Percentiles rank a stretch among this genome's conserved stretches.
Evolutionary conservation across 2,888 invertebrate species (phyloP).

Genomic region (Mimumesa dahlbomi): DNA sequence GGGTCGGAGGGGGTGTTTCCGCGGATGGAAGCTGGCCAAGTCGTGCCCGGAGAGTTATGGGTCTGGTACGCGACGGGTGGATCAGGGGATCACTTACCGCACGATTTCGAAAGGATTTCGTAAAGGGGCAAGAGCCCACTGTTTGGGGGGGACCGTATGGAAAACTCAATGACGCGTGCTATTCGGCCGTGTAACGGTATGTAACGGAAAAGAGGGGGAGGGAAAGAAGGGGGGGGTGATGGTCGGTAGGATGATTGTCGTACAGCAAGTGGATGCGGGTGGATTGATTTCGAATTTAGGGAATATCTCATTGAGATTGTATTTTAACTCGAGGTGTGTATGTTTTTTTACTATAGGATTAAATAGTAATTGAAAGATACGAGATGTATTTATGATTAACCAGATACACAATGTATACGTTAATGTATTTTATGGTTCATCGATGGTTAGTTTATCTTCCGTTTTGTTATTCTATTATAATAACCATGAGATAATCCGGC

Average conservation of each 20-base stretch:
- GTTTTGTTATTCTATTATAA: conserved; percentile 29
- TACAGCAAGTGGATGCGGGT: conserved; percentile 7
- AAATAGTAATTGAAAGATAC: too few relatives aligned
- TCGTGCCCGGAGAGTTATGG: conserved; percentile 72
- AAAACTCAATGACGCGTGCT: conserved; percentile 49
- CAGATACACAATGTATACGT: neutral
- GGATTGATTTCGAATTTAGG: conserved; percentile 9
- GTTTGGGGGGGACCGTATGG: conserved; percentile 38
- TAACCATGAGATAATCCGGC: neutral
- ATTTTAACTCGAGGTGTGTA: too few relatives aligned
- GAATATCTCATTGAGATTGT: too few relatives aligned
- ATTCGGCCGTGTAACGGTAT: conserved; percentile 38
- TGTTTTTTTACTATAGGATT: too few relatives aligned
- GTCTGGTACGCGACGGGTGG: conserved; percentile 71
- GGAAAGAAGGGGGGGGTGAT: neutral
- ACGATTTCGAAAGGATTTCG: conserved; percentile 70
- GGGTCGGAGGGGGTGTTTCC: conserved; percentile 66
- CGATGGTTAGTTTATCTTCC: conserved; percentile 33
- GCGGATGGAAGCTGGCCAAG: conserved; percentile 74
- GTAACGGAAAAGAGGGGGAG: conserved; percentile 25
- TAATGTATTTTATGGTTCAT: conserved; percentile 26
- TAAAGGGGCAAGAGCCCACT: conserved; percentile 40
- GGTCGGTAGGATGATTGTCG: too few relatives aligned
- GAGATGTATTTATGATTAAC: too few relatives aligned
- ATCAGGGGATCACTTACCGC: conserved; percentile 74